phyloP scores from a whole-genome alignment of 2,113 vertebrate genomes.

The Tragelaphus strepsiceros region DNA sequence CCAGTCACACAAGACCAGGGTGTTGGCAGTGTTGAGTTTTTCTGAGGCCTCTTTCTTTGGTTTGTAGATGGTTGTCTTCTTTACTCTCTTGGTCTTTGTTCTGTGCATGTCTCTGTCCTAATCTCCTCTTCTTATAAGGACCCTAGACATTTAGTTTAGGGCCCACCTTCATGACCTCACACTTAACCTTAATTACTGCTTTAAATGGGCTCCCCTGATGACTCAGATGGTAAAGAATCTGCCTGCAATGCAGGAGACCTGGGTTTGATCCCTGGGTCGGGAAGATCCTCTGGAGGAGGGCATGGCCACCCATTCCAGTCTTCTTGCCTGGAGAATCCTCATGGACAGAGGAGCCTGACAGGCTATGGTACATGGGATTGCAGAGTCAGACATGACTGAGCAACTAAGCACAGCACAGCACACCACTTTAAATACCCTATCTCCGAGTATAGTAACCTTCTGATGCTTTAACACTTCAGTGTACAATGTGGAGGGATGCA shows the following conservation, averaged over 20 bases:
- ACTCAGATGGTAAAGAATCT: background rate
- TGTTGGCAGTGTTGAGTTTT: background rate
- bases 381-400: background rate
- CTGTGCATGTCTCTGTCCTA: background rate
- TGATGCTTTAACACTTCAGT: background rate
- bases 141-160: background rate
- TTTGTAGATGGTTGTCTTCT: background rate
- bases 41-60: background rate
- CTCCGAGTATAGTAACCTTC: background rate
- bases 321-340: background rate
- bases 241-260: background rate
- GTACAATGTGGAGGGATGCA: background rate
- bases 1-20: background rate
- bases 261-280: fast-evolving
- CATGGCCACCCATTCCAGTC: background rate
- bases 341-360: background rate
- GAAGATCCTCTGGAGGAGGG: background rate
- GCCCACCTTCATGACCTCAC: background rate
- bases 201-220: background rate
- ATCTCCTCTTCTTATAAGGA: background rate
- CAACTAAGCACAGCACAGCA: background rate
- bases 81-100: background rate
- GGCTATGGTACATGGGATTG: background rate
- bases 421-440: background rate
- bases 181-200: background rate